Conservation (phyloP, 1,140 invertebrate species). For the Bombus huntii region DNA sequence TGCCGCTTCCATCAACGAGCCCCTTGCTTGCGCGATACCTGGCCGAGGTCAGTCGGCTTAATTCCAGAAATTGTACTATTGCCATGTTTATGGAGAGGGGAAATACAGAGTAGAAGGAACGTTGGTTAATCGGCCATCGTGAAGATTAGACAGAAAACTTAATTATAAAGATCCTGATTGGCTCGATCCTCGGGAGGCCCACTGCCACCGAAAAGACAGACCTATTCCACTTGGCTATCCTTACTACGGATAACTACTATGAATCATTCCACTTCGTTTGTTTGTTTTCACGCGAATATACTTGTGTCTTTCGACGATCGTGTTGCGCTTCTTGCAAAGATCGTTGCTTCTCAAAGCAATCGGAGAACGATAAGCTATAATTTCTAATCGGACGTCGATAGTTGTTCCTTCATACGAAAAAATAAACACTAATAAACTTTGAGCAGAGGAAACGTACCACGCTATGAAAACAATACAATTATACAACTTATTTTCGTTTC, state of each 20-base stretch:
- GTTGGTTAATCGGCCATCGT: constrained; percentile 72
- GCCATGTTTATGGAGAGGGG: constrained; percentile 69
- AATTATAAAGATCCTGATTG: constrained; percentile 78
- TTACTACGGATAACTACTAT: neutral
- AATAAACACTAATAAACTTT: neutral
- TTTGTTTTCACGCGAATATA: neutral
- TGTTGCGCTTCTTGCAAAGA: neutral
- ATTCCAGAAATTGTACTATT: constrained; percentile 71
- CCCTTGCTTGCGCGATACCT: constrained; percentile 28
- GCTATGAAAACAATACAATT: neutral
- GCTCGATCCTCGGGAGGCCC: constrained; percentile 72
- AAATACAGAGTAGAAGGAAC: constrained; percentile 38
- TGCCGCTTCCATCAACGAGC: constrained; percentile 38
- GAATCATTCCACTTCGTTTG: neutral
- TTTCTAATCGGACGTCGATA: neutral
- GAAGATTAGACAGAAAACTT: constrained; percentile 75
- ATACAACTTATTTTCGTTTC: too few relatives aligned
- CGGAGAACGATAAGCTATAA: neutral
- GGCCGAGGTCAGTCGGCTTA: constrained; percentile 48
- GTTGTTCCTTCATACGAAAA: neutral
- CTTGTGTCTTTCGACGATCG: neutral
- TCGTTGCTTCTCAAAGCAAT: neutral
- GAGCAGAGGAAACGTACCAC: neutral
- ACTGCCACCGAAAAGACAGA: constrained; percentile 35
- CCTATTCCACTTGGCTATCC: constrained; percentile 21